Evolutionary conservation across 1,140 invertebrate species (phyloP), one percentile per base, ranked within the genome.

Genomic region (Eriosoma lanigerum): DNA sequence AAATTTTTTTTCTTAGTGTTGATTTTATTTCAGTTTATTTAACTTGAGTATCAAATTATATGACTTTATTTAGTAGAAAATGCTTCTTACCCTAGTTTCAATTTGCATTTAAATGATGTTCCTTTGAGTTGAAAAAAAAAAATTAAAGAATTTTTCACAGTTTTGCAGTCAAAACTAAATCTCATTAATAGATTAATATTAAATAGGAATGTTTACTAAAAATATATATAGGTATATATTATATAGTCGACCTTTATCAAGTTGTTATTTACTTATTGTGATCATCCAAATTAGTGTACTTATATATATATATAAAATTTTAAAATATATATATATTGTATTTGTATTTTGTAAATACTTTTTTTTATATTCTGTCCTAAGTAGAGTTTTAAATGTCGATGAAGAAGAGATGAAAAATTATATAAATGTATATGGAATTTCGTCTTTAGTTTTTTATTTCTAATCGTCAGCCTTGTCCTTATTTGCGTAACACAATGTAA

Each of bases 271-370:
- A 78, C 54, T 78, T 78, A 78, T 78, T 78, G 75, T 78, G 75
- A 78, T 78, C 56, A 62, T 78, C 54, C 75, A 78, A 78, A 62
- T 78, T 78, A 78, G 75, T 78, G 75, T 78, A 78, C 56, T 78
- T 78, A 78, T 78, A 78, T 66, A 66, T 38, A 38, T 38, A 38
- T 38, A 72, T 72, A 72, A 24, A 52, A 72, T 72, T 72, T 72
- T 72, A 52, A 72, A 72, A 72, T 78, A 78, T 78, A 78, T 78
- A 62, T 48, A 62, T 78, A 75, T 75, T 78, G 75, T 78, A 78
- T 78, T 78, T 58, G 75, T 78, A 78, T 78, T 78, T 78, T 78
- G 75, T 78, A 78, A 78, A 78, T 78, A 78, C 75, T 78, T 78
- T 78, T 78, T 78, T 78, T 78, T 78, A 78, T 62, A 78, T 78